Base-by-base conservation (phyloP, 1,140 invertebrate species). In the Orussus abietinus region DNA sequence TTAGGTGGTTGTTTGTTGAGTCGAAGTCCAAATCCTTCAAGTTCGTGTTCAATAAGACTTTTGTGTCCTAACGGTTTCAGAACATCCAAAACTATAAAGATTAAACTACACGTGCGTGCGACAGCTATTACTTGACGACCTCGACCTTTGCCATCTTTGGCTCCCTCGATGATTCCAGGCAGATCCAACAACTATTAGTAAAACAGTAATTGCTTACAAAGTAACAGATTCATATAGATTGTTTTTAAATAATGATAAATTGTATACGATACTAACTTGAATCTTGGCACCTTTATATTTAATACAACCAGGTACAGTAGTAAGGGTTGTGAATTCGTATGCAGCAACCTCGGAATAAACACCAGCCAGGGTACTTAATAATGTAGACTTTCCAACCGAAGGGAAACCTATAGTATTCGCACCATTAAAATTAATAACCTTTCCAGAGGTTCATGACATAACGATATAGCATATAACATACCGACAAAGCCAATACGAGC, bases 261-360 rank as follows among this genome's bases (percentile, higher is more conserved):
- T 31, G 18, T 22, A 17, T 5, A 25, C 11, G 26, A 1, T 35
- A 28, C 35, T 60, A 64, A 90, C 87, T 80, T 96, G 94, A 68
- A 99, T 96, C 80, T 99, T 99, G 46, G 96, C 97, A 49, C 97
- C 97, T 75, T 99, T 99, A 67, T 99, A 99, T 74, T 96, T 93
- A 57, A 99, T 99, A 66, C 98, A 98, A 32, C 97, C 97, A 37
- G 97, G 97, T 13, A 99, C 97, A 38, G 97, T 99, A 2, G 97
- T 99, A 0, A 99, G 78, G 1, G 97, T 99, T 43, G 97, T 99
- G 65, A 99, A 99, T 72, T 99, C 96, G 74, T 99, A 99, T 0
- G 96, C 93, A 20, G 97, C 97, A 12, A 99, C 96, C 79, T 99
- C 97, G 2, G 96, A 99, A 69, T 99, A 99, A 5, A 99, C 97